Base-by-base conservation (phyloP, 2,113 vertebrate genomes). In the Gymnocephalus cernua region DNA sequence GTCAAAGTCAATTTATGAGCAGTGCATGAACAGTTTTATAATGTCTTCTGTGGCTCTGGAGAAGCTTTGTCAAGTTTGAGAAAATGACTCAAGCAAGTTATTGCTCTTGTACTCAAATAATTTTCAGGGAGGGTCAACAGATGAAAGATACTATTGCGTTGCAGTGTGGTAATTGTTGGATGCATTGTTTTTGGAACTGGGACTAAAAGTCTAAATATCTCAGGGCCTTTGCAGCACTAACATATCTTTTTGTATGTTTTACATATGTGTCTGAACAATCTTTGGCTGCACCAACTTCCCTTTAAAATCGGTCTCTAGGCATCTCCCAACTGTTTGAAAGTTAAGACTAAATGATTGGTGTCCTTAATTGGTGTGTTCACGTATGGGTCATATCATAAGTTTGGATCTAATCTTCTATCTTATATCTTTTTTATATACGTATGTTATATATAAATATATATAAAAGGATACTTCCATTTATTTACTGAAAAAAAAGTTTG, bases 1-100 rank as follows among this genome's bases (percentile, higher is more conserved):
- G 48, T 78, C 59, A 83, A n/a, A 65, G 56, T 83, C 38, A 23
- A 56, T 74, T 71, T 69, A 18, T 65, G 44, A 80, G 54, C 21
- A 82, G 9, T 14, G 13, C 25, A 51, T 70, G 45, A 58, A 54
- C 51, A 19, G 63, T 41, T 74, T 27, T 57, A 2, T 58, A 48
- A 29, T 58, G 45, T 79, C 35, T 59, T 74, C 68, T 58, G 21
- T 41, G n/a, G 57, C 16, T 69, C 53, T 47, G 8, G 18, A 35
- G 35, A 15, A 66, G 29, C 18, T 66, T 77, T 64, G 11, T 51
- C 38, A 56, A 51, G 19, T 57, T 56, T 10, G 45, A 58, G 27
- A 56, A 35, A 63, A 48, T 35, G 18, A 83, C 35, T 68, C 57
- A 54, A 67, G 44, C 3, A 47, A 68, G 19, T 45, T 61, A 51